Base-by-base conservation (phyloP, 2,888 invertebrate genomes). In the Ctenicera cuprea region DNA sequence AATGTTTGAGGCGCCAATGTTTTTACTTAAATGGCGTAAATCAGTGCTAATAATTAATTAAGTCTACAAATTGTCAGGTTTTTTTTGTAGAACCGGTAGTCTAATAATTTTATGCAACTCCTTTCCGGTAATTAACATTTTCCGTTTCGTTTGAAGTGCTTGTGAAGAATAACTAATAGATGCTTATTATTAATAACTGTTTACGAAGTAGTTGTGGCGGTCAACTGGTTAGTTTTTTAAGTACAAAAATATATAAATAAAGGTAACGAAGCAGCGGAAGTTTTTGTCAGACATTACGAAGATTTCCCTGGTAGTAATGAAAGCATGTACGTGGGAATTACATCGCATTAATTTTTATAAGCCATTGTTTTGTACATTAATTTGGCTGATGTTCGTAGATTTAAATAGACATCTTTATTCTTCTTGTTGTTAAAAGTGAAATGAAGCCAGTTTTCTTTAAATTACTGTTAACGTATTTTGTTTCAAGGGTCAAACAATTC, bases 61-160 rank as follows among this genome's bases (percentile, higher is more conserved):
- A 33, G 33, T 33, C 33, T 33, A 33, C 33, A 33, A 33, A 9
- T 9, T 33, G 9, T 33, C 33, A 33, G 33, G 5, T 26, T 26
- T 33, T 5, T 18, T 45, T 45, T 45, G 8, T n/a, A 12, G n/a
- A 22, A 22, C 52, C 20, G 57, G 57, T 18, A 57, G 50, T 50
- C 22, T 37, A 18, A 18, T 37, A 33, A 33, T 33, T 33, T 57
- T 50, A 41, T 54, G 54, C 54, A 54, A 16, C 59, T 38, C 30
- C 16, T 45, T 59, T 64, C 63, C 63, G 41, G 63, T 18, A 43
- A 64, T 64, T 64, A 64, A 64, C 63, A 45, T 64, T 64, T 64
- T 30, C 38, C 20, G 38, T 38, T 59, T 38, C 18, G 20, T 20
- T 59, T 38, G 38, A 22, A 30, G 33, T 12, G 18, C 57, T n/a